Base-by-base conservation (phyloP, 2,888 invertebrate species). In the Cataglyphis livida region DNA sequence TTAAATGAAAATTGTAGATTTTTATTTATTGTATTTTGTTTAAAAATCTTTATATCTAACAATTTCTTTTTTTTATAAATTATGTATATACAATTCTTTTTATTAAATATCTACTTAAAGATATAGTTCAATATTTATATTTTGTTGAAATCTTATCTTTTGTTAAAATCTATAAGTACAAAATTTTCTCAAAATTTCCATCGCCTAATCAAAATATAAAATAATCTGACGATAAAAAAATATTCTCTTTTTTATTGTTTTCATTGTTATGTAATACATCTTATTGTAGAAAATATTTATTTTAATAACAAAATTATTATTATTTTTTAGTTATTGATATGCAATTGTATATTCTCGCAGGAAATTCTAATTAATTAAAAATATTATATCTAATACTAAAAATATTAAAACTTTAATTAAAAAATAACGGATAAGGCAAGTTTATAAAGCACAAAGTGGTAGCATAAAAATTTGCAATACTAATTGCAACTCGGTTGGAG, bases 401-500 rank as follows among this genome's bases (percentile, higher is more conserved):
- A 32, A 35, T 25, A 51, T 18, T 51, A n/a, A 51, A 51, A 51
- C 0, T 48, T 15, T 18, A 51, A 64, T 32, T 25, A 62, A 74
- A 21, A 0, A 64, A 18, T 48, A 44, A 62, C 3, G 6, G 0
- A 51, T 21, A 54, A 78, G 4, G 10, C 18, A 41, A 44, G 18
- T 68, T 70, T 59, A 59, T 21, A 18, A 68, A 18, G 1, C 6
- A 12, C 21, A 38, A 54, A 59, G 21, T 59, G 44, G 1, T 51
- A 57, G 25, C 28, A 61, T 32, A 71, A 82, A 51, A 74, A 75
- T 76, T 82, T 70, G 71, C 74, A 85, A 84, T 85, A 84, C 68
- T 85, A 86, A 90, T 88, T 84, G 86, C 76, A 75, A 70, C 78
- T 85, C 76, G 75, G 25, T 18, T 82, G 65, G 59, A 54, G 61